Base-by-base conservation (phyloP, 2,113 vertebrate species). In the Neolamprologus cancellatus region DNA sequence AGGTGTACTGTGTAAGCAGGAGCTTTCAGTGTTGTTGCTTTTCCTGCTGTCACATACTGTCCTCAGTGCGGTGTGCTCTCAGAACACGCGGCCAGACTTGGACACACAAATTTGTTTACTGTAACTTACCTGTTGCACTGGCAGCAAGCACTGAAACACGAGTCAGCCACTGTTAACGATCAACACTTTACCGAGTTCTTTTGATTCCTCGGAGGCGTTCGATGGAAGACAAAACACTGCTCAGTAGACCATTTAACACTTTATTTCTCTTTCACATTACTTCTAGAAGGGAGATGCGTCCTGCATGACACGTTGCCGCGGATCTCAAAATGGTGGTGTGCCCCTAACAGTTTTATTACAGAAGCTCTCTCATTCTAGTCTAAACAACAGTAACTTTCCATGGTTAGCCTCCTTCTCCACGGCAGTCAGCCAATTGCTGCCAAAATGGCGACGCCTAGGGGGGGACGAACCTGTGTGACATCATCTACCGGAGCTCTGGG, bases 21-120 rank as follows among this genome's bases (percentile, higher is more conserved):
- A 76, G 23, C 44, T 48, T 30, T 30, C 15, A 30, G 25, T 76
- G 69, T 76, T 76, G 25, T 76, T 76, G 69, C 20, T 44, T 76
- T 48, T 76, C 69, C 69, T 76, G 44, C 41, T 48, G 41, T 76
- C 69, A 76, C 34, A 34, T 69, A 82, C 25, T 2, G 17, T 66
- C 81, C 55, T 28, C 44, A 55, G 28, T n/a, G 36, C 10, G 20
- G n/a, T 18, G 46, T 48, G 34, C 20, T 69, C 61, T 23, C 18
- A 66, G 17, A 79, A 41, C 4, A 30, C 3, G 32, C 4, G 3
- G 7, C 14, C 44, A 11, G 44, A n/a, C 14, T 6, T 41, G 44
- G 39, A 39, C 41, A 61, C 6, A 17, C 3, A 3, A 81, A 50
- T 78, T 61, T 87, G 92, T 90, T 92, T 82, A 92, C 91, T 91